Conservation (phyloP, 2,888 invertebrate species). For the Nomada goodeniana region DNA sequence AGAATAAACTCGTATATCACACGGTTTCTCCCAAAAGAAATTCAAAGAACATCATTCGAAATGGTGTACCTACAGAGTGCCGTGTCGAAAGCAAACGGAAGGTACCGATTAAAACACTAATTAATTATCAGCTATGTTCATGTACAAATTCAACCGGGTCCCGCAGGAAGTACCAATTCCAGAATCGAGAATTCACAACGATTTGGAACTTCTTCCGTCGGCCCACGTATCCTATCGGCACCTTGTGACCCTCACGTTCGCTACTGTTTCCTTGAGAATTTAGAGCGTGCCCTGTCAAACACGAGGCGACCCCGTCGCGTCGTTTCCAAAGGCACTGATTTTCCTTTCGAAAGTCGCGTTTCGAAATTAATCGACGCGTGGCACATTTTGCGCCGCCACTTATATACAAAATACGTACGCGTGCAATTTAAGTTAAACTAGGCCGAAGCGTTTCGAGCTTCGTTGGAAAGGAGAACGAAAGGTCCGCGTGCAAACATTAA, state of each 20-base stretch:
- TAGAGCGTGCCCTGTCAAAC: slow-evolving; percentile 41
- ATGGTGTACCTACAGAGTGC: slow-evolving; percentile 5
- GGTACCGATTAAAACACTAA: slow-evolving; percentile 19
- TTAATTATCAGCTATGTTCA: slow-evolving; percentile 29
- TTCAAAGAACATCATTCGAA: slow-evolving; percentile 12
- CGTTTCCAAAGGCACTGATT: slow-evolving; percentile 69
- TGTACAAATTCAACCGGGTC: slow-evolving; percentile 34
- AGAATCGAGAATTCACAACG: slow-evolving; percentile 14
- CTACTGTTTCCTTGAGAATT: slow-evolving; percentile 28
- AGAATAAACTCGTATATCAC: background rate
- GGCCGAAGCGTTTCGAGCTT: slow-evolving; percentile 51
- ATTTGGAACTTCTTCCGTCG: slow-evolving; percentile 17
- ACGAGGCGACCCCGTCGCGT: slow-evolving; percentile 36
- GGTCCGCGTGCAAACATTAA: slow-evolving; percentile 23
- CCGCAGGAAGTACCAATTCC: slow-evolving; percentile 18
- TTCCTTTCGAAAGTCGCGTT: slow-evolving; percentile 41
- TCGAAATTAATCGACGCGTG: slow-evolving; percentile 36
- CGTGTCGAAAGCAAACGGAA: slow-evolving; percentile 6
- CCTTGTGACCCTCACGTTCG: slow-evolving; percentile 2
- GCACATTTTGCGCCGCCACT: slow-evolving; percentile 27
- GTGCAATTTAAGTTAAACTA: slow-evolving; percentile 47
- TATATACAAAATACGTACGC: slow-evolving; percentile 57
- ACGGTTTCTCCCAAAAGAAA: slow-evolving; percentile 14
- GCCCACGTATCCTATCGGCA: slow-evolving; percentile 9
- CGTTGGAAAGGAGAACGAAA: slow-evolving; percentile 5